phyloP scores from a whole-genome alignment of 37 sponge, comb jelly and placozoan species.

The Diacarnus erythraeanus region DNA sequence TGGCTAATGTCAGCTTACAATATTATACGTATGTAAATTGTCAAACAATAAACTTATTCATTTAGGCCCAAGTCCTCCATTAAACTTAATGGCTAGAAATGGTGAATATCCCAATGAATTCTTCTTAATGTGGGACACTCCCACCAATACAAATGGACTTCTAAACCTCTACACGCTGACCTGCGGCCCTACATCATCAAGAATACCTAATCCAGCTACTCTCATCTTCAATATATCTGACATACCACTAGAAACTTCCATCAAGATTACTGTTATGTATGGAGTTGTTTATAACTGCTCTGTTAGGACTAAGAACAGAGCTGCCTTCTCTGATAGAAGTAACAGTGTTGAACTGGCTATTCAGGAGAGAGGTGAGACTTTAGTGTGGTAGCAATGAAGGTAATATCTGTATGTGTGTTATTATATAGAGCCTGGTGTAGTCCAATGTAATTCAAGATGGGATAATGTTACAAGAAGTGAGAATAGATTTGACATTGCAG shows the following conservation, averaged over 20 bases:
- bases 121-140: constrained; percentile 13
- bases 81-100: neutral
- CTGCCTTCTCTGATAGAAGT: constrained; percentile 1
- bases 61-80: constrained; percentile 18
- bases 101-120: neutral
- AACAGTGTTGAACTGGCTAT: neutral
- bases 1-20: no score
- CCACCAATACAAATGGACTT: neutral
- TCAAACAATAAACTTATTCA: no score
- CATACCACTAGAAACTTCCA: neutral
- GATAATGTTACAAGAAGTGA: neutral
- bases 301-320: constrained; percentile 13
- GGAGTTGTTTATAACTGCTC: constrained; percentile 11
- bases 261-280: neutral
- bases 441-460: neutral
- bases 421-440: constrained; percentile 11
- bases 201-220: neutral
- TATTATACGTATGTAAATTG: no score
- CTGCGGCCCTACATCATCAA: neutral
- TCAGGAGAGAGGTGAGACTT: constrained; percentile 6
- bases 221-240: neutral
- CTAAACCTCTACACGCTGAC: neutral
- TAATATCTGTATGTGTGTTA: neutral
- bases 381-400: neutral
- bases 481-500: neutral